Percentiles rank a stretch among this genome's conserved stretches.
phyloP scores from a whole-genome alignment of 1,140 invertebrate species.

The Ectropis grisescens region DNA sequence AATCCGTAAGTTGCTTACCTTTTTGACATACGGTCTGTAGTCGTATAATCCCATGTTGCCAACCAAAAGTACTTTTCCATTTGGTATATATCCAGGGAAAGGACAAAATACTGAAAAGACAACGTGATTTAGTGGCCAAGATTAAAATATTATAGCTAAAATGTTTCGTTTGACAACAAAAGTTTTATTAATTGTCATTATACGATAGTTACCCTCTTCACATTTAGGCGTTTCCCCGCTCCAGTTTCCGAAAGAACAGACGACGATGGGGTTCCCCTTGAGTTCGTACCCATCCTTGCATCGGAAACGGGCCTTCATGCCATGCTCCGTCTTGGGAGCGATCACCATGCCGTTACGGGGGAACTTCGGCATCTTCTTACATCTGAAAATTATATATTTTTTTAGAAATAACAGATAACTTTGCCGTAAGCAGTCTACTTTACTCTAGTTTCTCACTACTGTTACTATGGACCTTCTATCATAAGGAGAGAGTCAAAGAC shows the following conservation, averaged over 20 bases:
- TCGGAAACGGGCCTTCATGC: conserved; percentile 91
- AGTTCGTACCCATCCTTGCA: conserved; percentile 93
- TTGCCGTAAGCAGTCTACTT: too few relatives aligned
- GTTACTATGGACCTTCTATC: too few relatives aligned
- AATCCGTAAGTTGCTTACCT: too few relatives aligned
- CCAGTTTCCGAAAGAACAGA: conserved; percentile 95
- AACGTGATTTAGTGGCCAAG: too few relatives aligned
- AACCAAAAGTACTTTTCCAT: conserved; percentile 93
- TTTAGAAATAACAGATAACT: not conserved
- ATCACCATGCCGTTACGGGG: conserved; percentile 95
- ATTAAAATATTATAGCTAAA: too few relatives aligned
- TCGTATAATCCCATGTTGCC: conserved; percentile 98
- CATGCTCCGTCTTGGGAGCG: conserved; percentile 95
- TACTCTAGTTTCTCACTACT: too few relatives aligned
- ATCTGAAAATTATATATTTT: conserved; percentile 69
- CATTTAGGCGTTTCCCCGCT: conserved; percentile 87
- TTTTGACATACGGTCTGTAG: conserved; percentile 95
- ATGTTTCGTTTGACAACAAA: too few relatives aligned
- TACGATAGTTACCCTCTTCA: conserved; percentile 86
- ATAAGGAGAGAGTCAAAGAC: too few relatives aligned
- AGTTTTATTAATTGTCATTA: too few relatives aligned
- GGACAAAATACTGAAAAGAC: conserved; percentile 87
- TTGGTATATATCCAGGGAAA: conserved; percentile 91
- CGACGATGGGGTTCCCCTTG: conserved; percentile 78
- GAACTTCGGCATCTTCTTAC: conserved; percentile 88